These are phyloP conservation scores for Elanus axillaris DNA, from an alignment of 2,113 vertebrate species.

Conservation along the genomic window DNA sequence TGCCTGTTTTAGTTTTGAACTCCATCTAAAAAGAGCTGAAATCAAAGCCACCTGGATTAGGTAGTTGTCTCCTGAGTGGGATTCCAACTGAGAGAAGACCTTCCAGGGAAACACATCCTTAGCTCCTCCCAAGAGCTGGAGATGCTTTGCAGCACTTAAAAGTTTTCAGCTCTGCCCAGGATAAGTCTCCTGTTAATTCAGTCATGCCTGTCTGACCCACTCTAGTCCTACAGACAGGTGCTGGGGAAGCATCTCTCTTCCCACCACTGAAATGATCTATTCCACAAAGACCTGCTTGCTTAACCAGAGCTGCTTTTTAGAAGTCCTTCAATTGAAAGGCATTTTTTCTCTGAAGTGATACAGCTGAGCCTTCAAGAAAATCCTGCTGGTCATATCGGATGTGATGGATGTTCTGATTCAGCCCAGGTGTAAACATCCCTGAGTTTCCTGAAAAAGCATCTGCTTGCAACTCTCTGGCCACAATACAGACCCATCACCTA, in stretches of 20 bases:
- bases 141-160: background rate
- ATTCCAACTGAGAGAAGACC: background rate
- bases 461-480: background rate
- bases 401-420: background rate
- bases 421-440: background rate
- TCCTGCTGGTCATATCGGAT: background rate
- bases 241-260: background rate
- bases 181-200: background rate
- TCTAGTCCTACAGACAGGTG: background rate
- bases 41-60: background rate
- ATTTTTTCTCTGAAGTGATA: background rate
- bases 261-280: background rate
- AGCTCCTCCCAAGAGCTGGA: background rate
- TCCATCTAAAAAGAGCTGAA: background rate
- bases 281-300: background rate
- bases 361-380: background rate
- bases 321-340: background rate
- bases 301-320: background rate
- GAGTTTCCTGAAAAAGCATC: background rate
- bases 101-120: background rate
- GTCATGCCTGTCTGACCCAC: background rate
- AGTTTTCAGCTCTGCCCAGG: background rate
- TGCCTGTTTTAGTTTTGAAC: background rate
- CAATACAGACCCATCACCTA: background rate
- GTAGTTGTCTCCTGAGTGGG: background rate